phyloP scores from a whole-genome alignment of 2,113 vertebrate species.

The Brachionichthys hirsutus region DNA sequence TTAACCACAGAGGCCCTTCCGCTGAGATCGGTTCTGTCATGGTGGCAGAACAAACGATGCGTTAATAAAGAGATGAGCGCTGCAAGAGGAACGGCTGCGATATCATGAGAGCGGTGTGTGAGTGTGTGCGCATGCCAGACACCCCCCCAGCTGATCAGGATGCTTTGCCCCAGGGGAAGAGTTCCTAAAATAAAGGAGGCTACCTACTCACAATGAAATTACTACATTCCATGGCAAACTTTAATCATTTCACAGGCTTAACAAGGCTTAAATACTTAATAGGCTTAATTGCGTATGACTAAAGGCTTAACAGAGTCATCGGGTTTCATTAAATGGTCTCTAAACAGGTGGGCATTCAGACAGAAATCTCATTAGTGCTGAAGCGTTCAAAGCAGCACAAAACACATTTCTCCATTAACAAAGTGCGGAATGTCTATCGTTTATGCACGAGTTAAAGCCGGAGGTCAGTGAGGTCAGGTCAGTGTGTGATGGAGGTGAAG shows the following conservation, averaged over 20 bases:
- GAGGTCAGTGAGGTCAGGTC: too few relatives aligned
- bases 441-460: too few relatives aligned
- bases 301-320: conserved; percentile 40
- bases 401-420: neutral
- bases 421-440: neutral
- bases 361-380: neutral
- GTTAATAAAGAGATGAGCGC: conserved; percentile 40
- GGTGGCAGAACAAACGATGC: conserved; percentile 28
- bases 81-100: conserved; percentile 14
- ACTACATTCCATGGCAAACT: conserved; percentile 42
- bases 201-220: conserved; percentile 32
- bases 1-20: conserved; percentile 32
- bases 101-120: conserved; percentile 1
- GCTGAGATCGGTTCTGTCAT: conserved; percentile 13
- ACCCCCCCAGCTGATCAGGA: conserved; percentile 1
- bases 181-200: conserved; percentile 10
- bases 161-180: conserved; percentile 6
- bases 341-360: conserved; percentile 16
- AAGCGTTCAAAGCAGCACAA: neutral
- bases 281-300: conserved; percentile 46
- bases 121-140: neutral
- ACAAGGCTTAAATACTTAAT: conserved; percentile 50
- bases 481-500: too few relatives aligned
- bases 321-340: conserved; percentile 23
- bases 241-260: conserved; percentile 48